phyloP scores from a whole-genome alignment of 1,140 invertebrate genomes.

The Achatina immaculata region DNA sequence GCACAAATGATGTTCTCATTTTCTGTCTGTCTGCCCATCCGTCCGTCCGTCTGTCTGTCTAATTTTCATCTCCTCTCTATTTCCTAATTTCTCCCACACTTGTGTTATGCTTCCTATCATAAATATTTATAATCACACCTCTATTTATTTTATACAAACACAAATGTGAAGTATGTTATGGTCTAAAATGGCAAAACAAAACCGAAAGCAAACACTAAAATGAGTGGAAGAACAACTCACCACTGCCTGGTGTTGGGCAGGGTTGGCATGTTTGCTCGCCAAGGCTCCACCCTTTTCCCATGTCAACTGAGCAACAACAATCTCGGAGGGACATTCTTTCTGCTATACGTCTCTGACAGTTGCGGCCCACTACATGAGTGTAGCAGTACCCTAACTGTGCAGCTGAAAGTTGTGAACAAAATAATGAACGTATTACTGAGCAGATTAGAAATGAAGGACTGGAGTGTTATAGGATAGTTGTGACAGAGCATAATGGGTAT shows the following conservation, averaged over 20 bases:
- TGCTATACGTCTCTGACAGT: slow-evolving; percentile 79
- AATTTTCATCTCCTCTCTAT: too few relatives aligned
- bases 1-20: too few relatives aligned
- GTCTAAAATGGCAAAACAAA: background rate
- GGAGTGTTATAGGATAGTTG: too few relatives aligned
- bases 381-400: slow-evolving; percentile 78
- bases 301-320: slow-evolving; percentile 80
- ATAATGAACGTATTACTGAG: background rate
- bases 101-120: too few relatives aligned
- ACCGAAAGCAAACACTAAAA: background rate
- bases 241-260: slow-evolving; percentile 75
- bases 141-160: too few relatives aligned
- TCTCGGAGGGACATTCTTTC: slow-evolving; percentile 84
- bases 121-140: too few relatives aligned
- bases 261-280: slow-evolving; percentile 75
- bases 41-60: too few relatives aligned
- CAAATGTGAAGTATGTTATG: too few relatives aligned
- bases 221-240: slow-evolving; percentile 34
- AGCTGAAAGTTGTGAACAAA: slow-evolving; percentile 45
- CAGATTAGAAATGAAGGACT: background rate
- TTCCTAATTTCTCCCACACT: too few relatives aligned
- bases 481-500: background rate
- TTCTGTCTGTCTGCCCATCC: too few relatives aligned
- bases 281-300: slow-evolving; percentile 86
- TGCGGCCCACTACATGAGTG: slow-evolving; percentile 78